These are phyloP conservation scores for Australoheros facetus DNA, from an alignment of 2,797 vertebrate species.

Conservation along the genomic window DNA sequence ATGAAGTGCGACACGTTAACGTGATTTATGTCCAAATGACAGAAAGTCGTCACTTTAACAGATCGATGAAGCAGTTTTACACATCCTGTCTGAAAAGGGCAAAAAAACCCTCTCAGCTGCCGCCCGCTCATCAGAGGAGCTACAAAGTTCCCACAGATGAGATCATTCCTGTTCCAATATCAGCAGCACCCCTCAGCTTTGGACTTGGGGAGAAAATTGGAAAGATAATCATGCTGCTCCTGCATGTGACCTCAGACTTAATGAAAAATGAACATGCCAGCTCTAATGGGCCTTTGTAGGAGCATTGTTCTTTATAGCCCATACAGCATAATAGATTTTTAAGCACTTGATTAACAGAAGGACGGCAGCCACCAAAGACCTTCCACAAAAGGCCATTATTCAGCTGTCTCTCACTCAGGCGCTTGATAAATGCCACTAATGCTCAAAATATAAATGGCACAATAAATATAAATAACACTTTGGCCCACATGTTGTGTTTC, in stretches of 20 bases:
- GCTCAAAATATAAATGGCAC: slow-evolving; percentile 53
- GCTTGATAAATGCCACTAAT: slow-evolving; percentile 41
- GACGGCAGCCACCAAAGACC: slow-evolving; percentile 43
- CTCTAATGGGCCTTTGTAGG: slow-evolving; percentile 46
- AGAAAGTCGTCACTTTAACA: neutral
- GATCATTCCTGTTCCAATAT: neutral
- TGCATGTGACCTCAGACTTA: slow-evolving; percentile 19
- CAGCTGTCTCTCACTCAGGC: slow-evolving; percentile 40
- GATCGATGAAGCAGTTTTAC: neutral
- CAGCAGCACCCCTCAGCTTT: neutral
- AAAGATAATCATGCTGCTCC: slow-evolving; percentile 13
- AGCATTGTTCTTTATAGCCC: slow-evolving; percentile 50
- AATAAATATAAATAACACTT: slow-evolving; percentile 64
- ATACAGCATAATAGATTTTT: slow-evolving; percentile 56
- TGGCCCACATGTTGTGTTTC: slow-evolving; percentile 35
- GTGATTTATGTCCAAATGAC: neutral
- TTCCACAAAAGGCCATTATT: slow-evolving; percentile 51
- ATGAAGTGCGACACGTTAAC: neutral
- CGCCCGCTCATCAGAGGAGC: neutral
- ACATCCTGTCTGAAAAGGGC: neutral
- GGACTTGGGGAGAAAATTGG: slow-evolving; percentile 15
- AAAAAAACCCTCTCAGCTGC: neutral
- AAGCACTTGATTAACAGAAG: slow-evolving; percentile 63
- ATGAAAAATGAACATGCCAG: slow-evolving; percentile 50
- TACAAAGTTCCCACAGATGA: neutral